Percentiles rank a stretch among this genome's conserved stretches.
phyloP scores from a whole-genome alignment of 1,140 invertebrate genomes.

The Maniola jurtina region DNA sequence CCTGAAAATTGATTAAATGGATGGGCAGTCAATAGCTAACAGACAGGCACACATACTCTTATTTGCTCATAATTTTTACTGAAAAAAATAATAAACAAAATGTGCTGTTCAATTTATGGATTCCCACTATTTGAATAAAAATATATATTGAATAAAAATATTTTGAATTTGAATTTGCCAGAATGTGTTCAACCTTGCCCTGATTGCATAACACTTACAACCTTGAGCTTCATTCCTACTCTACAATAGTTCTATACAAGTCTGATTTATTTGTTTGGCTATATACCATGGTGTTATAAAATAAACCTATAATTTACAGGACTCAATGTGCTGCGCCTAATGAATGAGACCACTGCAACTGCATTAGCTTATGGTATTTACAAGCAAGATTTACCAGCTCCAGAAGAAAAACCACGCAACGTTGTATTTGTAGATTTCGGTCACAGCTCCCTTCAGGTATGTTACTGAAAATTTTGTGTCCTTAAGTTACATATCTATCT shows the following conservation, averaged over 20 bases:
- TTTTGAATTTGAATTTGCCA: too few relatives aligned
- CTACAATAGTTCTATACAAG: neutral
- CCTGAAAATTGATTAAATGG: too few relatives aligned
- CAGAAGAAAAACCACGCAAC: conserved; percentile 92
- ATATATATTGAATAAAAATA: too few relatives aligned
- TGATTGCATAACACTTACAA: too few relatives aligned
- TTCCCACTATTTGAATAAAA: too few relatives aligned
- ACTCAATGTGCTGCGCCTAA: conserved; percentile 94
- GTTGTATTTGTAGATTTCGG: conserved; percentile 97
- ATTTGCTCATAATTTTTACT: too few relatives aligned
- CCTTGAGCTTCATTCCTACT: neutral
- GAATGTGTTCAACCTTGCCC: too few relatives aligned
- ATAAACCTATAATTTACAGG: conserved; percentile 73
- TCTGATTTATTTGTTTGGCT: conserved; percentile 12
- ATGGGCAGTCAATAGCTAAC: too few relatives aligned
- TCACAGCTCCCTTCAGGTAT: conserved; percentile 90
- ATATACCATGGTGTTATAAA: too few relatives aligned
- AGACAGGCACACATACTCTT: too few relatives aligned
- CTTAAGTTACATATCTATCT: neutral
- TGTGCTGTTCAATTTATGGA: too few relatives aligned
- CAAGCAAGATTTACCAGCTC: conserved; percentile 94
- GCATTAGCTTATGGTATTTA: conserved; percentile 98
- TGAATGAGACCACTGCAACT: conserved; percentile 98
- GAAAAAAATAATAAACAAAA: too few relatives aligned
- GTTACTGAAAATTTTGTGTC: conserved; percentile 11